Conservation (phyloP, 2,797 vertebrate species). For the Dallia pectoralis region DNA sequence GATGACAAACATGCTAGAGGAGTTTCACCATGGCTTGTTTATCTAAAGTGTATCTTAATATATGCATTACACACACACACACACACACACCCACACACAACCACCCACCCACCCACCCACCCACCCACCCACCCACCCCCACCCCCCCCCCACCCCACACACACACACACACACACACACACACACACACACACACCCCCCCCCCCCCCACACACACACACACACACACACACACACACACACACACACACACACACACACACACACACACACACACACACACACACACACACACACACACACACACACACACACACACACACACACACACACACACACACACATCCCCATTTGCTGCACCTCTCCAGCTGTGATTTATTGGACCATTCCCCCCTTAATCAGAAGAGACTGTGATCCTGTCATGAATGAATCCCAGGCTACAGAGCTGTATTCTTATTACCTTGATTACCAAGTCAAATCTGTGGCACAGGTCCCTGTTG, state of each 20-base stretch:
- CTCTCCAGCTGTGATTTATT: constrained; percentile 3
- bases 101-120: neutral
- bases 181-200: neutral
- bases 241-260: neutral
- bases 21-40: constrained; percentile 16
- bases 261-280: neutral
- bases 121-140: neutral
- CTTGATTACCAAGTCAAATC: constrained; percentile 99
- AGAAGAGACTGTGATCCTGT: neutral
- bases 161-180: neutral
- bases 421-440: neutral
- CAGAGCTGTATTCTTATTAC: constrained; percentile 69
- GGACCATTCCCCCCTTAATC: constrained; percentile 3
- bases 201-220: neutral
- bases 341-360: neutral
- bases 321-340: neutral
- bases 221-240: neutral
- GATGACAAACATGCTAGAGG: constrained; percentile 15
- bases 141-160: constrained; percentile 10
- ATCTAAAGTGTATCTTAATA: constrained; percentile 7
- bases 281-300: neutral
- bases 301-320: neutral
- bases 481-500: constrained; percentile 87
- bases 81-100: neutral
- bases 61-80: neutral